phyloP scores from a whole-genome alignment of 2,888 invertebrate genomes.

The Drosophila tanythrix region DNA sequence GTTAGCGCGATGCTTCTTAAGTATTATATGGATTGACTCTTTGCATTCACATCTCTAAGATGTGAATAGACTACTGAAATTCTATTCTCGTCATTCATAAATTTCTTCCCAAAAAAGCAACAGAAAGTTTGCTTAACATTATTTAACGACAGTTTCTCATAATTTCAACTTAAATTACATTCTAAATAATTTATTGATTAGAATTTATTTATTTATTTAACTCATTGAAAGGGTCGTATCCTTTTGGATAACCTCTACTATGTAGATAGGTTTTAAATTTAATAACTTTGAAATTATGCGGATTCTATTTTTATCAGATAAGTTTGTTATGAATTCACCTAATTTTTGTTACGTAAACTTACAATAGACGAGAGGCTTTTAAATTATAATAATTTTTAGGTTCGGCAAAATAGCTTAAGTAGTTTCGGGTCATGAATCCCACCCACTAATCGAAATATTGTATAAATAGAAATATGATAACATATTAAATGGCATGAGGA shows the following conservation, averaged over 20 bases:
- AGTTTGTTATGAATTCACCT: background rate
- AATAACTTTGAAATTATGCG: background rate
- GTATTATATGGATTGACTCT: background rate
- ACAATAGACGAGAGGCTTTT: slow-evolving; percentile 16
- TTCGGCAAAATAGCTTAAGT: background rate
- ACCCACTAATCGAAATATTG: background rate
- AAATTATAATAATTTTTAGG: slow-evolving; percentile 1
- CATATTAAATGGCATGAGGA: background rate
- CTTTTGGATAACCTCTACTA: background rate
- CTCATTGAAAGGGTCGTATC: background rate
- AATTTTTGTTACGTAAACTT: slow-evolving; percentile 3
- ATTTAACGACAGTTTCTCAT: background rate
- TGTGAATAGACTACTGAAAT: background rate
- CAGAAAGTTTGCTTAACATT: background rate
- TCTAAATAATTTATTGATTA: background rate
- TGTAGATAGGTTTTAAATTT: background rate
- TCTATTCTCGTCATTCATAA: background rate
- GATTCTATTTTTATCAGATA: background rate
- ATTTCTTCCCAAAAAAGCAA: background rate
- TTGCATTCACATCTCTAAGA: background rate
- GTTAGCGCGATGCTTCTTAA: background rate
- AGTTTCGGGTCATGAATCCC: background rate
- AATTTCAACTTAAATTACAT: background rate
- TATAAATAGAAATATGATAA: background rate
- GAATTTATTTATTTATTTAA: background rate